Percentiles rank a stretch among this genome's conserved stretches.
Evolutionary conservation across 2,888 invertebrate species (phyloP).

Genomic region (Trichopria drosophilae): DNA sequence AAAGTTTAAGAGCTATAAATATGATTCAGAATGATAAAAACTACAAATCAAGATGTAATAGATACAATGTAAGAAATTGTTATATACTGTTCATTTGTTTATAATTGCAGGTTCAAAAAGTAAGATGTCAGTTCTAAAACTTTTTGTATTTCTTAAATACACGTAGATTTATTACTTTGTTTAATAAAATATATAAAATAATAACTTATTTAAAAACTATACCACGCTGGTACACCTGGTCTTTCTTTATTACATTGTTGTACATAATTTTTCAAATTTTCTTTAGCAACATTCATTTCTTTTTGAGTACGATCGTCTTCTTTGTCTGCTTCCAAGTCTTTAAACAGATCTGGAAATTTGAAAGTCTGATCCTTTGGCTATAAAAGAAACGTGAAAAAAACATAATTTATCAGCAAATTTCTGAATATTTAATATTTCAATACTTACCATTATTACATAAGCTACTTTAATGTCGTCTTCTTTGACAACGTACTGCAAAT

Average conservation of each 20-base stretch:
- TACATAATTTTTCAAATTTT: slow-evolving; percentile 64
- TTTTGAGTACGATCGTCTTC: slow-evolving; percentile 65
- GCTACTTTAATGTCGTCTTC: slow-evolving; percentile 83
- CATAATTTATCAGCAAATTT: background rate
- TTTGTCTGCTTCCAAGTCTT: slow-evolving; percentile 55
- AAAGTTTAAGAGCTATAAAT: no score
- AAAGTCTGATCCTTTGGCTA: slow-evolving; percentile 75
- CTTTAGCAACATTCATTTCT: slow-evolving; percentile 66
- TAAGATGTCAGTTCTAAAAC: no score
- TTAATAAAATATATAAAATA: no score
- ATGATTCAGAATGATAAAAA: no score
- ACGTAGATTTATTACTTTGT: no score
- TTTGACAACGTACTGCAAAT: slow-evolving; percentile 71
- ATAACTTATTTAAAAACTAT: slow-evolving; percentile 63
- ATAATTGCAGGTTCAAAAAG: no score
- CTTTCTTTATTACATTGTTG: slow-evolving; percentile 68
- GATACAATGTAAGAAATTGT: no score
- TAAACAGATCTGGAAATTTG: slow-evolving; percentile 76
- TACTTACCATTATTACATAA: slow-evolving; percentile 74
- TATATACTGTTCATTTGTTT: no score
- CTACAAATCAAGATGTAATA: no score
- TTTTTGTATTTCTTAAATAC: no score
- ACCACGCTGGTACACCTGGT: slow-evolving; percentile 79
- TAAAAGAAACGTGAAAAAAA: slow-evolving; percentile 42
- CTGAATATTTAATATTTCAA: slow-evolving; percentile 5